Evolutionary conservation across 2,113 vertebrate species (phyloP), one percentile per base, ranked within the genome.

Genomic region (Nesoenas mayeri): DNA sequence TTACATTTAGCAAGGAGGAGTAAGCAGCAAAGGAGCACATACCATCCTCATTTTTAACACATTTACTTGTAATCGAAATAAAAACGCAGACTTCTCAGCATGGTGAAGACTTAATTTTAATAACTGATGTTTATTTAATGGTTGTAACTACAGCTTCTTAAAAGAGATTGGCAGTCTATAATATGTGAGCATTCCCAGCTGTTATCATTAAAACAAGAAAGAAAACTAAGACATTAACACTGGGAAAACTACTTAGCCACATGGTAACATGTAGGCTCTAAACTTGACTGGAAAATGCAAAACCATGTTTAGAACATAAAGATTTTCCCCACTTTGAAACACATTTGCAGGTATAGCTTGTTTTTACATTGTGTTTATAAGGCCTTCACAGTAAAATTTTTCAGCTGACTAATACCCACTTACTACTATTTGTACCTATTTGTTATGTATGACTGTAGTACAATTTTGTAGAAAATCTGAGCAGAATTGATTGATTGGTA

Each of bases 51-150:
- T 40, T 83, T 61, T 72, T 70, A 74, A 70, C 81, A 74, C 60
- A 42, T 73, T 94, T 74, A 7, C 67, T 93, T 78, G 29, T 82
- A 80, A 36, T 94, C 2, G 36, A 84, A 88, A 89, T 54, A 89
- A 82, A 97, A 93, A 74, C 19, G 26, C 66, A 36, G 89, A 51
- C 56, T 95, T 90, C 91, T 72, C 82, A 91, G 91, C 64, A 70
- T 95, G 96, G 12, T 93, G 95, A 95, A 75, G 70, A 86, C 92
- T 95, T 91, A 67, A 84, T 92, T 97, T 97, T 97, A 97, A 97
- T 98, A 98, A 97, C 95, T 93, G 87, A 93, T 97, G 93, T 88
- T 97, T 98, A 97, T 96, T 97, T 98, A 98, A 97, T 97, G 62
- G 85, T 96, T 93, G 81, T 96, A 97, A 97, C 96, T 96, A 92